Evolutionary conservation across 2,113 vertebrate genomes (phyloP).

Genomic region (Pipra filicauda): DNA sequence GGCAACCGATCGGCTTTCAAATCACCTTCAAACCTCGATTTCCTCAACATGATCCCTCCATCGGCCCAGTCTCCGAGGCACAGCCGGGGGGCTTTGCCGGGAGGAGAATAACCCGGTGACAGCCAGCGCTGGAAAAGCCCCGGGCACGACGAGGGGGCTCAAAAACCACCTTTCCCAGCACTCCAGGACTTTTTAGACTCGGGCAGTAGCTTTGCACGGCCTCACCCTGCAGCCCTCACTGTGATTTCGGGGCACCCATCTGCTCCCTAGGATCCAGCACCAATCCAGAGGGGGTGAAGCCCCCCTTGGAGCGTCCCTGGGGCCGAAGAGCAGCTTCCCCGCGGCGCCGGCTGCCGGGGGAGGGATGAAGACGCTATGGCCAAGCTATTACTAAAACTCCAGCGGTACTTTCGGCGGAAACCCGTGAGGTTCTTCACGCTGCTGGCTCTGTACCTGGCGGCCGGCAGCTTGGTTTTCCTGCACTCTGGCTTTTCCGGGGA

Average conservation of each 20-base stretch:
- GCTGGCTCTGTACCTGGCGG: conserved; percentile 90
- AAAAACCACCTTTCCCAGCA: background rate
- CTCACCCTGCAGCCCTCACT: background rate
- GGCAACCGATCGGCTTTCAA: conserved; percentile 78
- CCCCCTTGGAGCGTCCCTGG: background rate
- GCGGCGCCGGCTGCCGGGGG: background rate
- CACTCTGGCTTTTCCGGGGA: conserved; percentile 85
- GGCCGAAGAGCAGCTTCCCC: background rate
- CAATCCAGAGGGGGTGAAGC: background rate
- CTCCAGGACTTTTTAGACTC: background rate
- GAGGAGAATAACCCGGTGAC: conserved; percentile 10
- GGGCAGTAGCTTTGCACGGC: background rate
- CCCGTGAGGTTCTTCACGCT: conserved; percentile 92
- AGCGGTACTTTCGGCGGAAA: conserved; percentile 89
- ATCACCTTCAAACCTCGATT: conserved; percentile 58
- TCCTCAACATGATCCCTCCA: conserved; percentile 62
- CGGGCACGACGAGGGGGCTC: background rate
- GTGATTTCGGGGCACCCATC: rapidly evolving
- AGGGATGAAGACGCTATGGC: conserved; percentile 85
- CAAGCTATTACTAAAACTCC: conserved; percentile 89
- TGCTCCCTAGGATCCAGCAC: background rate
- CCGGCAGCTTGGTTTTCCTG: conserved; percentile 91
- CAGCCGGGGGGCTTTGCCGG: conserved; percentile 27
- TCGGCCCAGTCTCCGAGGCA: conserved; percentile 1
- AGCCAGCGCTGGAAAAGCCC: background rate